Evolutionary conservation across 2,113 vertebrate species (phyloP).

Genomic region (Dasyprocta punctata): DNA sequence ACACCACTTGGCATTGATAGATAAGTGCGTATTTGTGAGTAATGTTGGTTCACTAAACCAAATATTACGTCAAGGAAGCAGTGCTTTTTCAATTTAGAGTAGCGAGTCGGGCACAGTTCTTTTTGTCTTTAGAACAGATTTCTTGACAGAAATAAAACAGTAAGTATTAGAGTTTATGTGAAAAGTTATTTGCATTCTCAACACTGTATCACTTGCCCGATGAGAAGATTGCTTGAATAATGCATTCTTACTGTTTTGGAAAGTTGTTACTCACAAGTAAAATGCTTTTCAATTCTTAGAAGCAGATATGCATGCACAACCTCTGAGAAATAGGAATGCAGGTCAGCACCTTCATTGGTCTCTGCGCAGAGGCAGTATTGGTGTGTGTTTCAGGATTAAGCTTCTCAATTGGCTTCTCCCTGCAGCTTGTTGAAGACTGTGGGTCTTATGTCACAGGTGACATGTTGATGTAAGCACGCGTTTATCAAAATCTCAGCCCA

Average conservation of each 20-base stretch:
- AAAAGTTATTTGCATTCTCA: slow-evolving; percentile 37
- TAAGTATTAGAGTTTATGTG: background rate
- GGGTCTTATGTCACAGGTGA: background rate
- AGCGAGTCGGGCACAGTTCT: background rate
- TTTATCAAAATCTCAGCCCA: background rate
- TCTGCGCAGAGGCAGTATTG: background rate
- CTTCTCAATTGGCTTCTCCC: background rate
- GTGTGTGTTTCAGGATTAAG: background rate
- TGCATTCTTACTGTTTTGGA: background rate
- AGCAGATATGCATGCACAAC: background rate
- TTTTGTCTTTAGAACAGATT: slow-evolving; percentile 4
- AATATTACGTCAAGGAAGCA: background rate
- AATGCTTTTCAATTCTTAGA: background rate
- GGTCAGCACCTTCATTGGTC: background rate
- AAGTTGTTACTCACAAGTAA: slow-evolving; percentile 24
- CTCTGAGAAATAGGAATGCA: background rate
- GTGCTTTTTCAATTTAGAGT: background rate
- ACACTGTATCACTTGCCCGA: background rate
- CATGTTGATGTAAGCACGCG: background rate
- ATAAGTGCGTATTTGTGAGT: background rate
- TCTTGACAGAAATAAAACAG: background rate
- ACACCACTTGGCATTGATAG: background rate
- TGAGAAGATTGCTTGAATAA: slow-evolving; percentile 4
- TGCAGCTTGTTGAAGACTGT: background rate
- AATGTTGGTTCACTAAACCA: background rate